Evolutionary conservation across 2,113 vertebrate genomes (phyloP).

Genomic region (Anser cygnoides): DNA sequence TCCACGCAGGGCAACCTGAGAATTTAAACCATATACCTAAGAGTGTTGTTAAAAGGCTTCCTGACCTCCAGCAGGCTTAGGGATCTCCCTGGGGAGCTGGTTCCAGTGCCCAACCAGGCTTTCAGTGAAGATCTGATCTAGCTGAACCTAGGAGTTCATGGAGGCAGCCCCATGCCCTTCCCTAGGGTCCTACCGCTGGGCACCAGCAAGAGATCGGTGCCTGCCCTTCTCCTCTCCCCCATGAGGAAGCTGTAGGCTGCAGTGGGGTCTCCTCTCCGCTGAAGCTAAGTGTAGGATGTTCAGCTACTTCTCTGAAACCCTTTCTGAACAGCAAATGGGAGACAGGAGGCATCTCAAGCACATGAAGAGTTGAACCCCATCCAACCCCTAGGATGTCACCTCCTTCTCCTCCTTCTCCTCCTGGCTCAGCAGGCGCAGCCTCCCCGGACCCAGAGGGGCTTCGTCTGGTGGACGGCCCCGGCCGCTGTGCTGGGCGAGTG

Average conservation of each 20-base stretch:
- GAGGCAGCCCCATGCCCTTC: neutral
- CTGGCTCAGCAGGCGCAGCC: fast-evolving
- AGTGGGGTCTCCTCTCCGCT: too few species aligned
- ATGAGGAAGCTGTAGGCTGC: neutral
- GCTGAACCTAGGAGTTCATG: neutral
- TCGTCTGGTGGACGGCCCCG: neutral
- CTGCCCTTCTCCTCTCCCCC: neutral
- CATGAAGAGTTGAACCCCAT: fast-evolving
- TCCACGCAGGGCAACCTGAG: neutral
- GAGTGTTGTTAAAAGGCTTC: neutral
- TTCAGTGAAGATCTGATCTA: neutral
- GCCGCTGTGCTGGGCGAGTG: neutral
- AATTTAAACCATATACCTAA: neutral
- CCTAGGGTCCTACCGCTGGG: neutral
- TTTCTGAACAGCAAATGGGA: neutral
- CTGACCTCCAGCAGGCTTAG: neutral
- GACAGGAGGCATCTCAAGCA: neutral
- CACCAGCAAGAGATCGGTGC: neutral
- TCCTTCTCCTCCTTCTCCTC: neutral
- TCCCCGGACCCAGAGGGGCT: neutral
- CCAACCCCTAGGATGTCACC: neutral
- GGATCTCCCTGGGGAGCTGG: neutral
- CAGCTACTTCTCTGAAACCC: neutral
- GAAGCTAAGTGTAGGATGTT: neutral
- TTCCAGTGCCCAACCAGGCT: neutral